phyloP scores from a whole-genome alignment of 2,797 vertebrate species.

The Galaxias olidus region DNA sequence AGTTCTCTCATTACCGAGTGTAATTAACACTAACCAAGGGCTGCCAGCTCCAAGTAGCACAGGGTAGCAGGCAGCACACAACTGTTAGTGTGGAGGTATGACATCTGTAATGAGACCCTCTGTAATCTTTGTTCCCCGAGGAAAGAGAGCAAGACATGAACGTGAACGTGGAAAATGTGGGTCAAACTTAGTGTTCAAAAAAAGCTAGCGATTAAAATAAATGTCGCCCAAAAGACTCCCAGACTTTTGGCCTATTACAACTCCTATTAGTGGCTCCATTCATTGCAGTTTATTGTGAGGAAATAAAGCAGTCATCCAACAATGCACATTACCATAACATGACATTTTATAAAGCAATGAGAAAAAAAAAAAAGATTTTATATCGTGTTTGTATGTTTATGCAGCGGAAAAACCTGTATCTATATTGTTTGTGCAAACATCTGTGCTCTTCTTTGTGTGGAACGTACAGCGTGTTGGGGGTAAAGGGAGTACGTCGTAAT shows the following conservation, averaged over 20 bases:
- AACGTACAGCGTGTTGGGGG: conserved; percentile 36
- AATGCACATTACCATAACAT: too few relatives aligned
- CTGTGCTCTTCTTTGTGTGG: conserved; percentile 34
- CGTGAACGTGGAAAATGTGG: conserved; percentile 26
- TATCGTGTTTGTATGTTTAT: not conserved
- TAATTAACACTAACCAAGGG: conserved; percentile 78
- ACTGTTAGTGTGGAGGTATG: conserved; percentile 66
- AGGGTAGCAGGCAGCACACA: conserved; percentile 51
- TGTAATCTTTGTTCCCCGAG: conserved; percentile 34
- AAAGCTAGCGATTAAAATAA: not conserved
- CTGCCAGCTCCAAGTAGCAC: conserved; percentile 60
- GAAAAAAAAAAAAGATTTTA: too few relatives aligned
- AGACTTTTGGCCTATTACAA: too few relatives aligned
- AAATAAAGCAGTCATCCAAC: too few relatives aligned
- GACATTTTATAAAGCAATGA: too few relatives aligned
- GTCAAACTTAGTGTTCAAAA: conserved; percentile 29
- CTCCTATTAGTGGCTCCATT: too few relatives aligned
- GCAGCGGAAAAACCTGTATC: conserved; percentile 17
- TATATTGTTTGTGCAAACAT: conserved; percentile 28
- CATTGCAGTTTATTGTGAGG: too few relatives aligned
- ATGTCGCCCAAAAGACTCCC: not conserved
- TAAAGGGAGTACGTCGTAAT: conserved; percentile 55
- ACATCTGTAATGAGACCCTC: conserved; percentile 57
- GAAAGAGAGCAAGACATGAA: conserved; percentile 14
- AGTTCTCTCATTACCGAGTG: conserved; percentile 74